phyloP scores from a whole-genome alignment of 2,113 vertebrate species.

The Oryzias javanicus region DNA sequence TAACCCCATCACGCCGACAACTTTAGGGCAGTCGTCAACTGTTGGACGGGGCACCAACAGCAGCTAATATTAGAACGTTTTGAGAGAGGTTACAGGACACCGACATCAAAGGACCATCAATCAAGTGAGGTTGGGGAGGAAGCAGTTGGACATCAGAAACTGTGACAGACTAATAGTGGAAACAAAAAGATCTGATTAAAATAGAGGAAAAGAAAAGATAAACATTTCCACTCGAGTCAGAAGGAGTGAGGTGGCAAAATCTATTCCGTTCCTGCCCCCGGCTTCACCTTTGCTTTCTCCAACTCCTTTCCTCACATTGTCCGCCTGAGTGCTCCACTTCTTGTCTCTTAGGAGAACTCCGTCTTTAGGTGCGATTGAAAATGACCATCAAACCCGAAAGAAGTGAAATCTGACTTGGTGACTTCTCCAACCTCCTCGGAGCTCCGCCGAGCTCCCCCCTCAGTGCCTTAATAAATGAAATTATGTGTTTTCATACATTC shows the following conservation, averaged over 20 bases:
- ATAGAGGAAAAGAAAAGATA: not conserved
- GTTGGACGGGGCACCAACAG: slow-evolving; percentile 24
- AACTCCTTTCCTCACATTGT: slow-evolving; percentile 26
- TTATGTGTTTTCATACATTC: slow-evolving; percentile 60
- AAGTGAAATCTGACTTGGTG: slow-evolving; percentile 61
- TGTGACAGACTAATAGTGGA: too few relatives aligned
- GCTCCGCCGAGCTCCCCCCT: slow-evolving; percentile 48
- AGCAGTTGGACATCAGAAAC: too few relatives aligned
- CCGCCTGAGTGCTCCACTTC: slow-evolving; percentile 19
- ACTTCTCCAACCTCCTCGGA: slow-evolving; percentile 51
- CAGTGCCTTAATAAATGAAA: slow-evolving; percentile 53
- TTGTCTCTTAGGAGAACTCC: slow-evolving; percentile 51
- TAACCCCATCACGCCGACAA: slow-evolving; percentile 48
- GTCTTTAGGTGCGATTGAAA: slow-evolving; percentile 65
- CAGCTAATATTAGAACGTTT: slow-evolving; percentile 60
- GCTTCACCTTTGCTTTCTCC: slow-evolving; percentile 7
- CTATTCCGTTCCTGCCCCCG: not conserved
- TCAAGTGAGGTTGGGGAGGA: slow-evolving; percentile 7
- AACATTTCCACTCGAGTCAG: not conserved
- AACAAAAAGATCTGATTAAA: not conserved
- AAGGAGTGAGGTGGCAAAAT: not conserved
- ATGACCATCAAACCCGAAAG: slow-evolving; percentile 60
- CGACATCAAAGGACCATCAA: slow-evolving; percentile 32
- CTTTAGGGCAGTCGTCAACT: slow-evolving; percentile 58
- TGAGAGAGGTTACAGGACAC: slow-evolving; percentile 40